A percentile compares a stretch with the other conserved stretches of the same genome.
Evolutionary conservation across 1,140 invertebrate species (phyloP).

Genomic region (Sycophaga agraensis): DNA sequence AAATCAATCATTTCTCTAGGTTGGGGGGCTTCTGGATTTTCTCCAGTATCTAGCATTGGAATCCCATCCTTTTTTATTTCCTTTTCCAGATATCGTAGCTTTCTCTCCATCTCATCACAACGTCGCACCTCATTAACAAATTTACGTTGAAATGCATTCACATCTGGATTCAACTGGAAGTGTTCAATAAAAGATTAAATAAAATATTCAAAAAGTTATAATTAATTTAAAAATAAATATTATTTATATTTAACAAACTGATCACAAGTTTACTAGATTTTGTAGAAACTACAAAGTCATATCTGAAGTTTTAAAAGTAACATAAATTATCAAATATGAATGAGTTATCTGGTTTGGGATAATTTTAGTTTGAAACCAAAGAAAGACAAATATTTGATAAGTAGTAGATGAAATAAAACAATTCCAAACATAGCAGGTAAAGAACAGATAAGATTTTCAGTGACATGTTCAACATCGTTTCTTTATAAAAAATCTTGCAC

Average conservation of each 20-base stretch:
- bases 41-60: constrained; percentile 94
- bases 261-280: no score
- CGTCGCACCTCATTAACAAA: constrained; percentile 93
- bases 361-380: neutral
- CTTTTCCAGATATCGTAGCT: constrained; percentile 93
- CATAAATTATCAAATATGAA: neutral
- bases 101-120: constrained; percentile 95
- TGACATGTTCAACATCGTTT: no score
- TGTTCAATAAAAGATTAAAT: constrained; percentile 13
- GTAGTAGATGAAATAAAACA: neutral
- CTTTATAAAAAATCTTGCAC: no score
- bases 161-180: constrained; percentile 84
- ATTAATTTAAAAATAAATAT: neutral
- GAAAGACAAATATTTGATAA: no score
- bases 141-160: constrained; percentile 94
- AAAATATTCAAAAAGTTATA: no score
- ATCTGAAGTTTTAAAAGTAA: neutral
- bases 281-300: no score
- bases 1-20: constrained; percentile 99
- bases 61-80: constrained; percentile 98
- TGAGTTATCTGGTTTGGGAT: no score
- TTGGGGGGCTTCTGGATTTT: constrained; percentile 97
- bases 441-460: neutral
- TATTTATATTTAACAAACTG: neutral
- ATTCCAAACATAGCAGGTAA: neutral